These are phyloP conservation scores for Diaperis boleti DNA, from an alignment of 2,888 invertebrate genomes.

Conservation along the genomic window DNA sequence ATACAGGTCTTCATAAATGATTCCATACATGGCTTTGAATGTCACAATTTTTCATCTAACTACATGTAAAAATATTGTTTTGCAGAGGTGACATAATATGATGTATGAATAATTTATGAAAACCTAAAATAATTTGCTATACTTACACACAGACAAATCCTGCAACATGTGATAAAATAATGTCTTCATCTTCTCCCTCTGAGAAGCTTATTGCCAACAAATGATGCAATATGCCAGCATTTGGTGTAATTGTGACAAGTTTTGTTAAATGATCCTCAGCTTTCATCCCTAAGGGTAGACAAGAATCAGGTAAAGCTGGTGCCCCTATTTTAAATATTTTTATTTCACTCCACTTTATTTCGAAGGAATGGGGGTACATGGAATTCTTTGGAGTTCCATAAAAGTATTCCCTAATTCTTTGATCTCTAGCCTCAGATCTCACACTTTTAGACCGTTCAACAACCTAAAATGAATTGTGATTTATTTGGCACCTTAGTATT, in stretches of 20 bases:
- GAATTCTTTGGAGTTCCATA: constrained; percentile 83
- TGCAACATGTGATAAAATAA: constrained; percentile 87
- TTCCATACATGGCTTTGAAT: too few relatives aligned
- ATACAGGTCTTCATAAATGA: too few relatives aligned
- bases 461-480: constrained; percentile 69
- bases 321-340: constrained; percentile 96
- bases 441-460: constrained; percentile 84
- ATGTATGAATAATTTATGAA: too few relatives aligned
- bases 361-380: constrained; percentile 94
- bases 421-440: constrained; percentile 82
- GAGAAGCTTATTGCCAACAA: constrained; percentile 91
- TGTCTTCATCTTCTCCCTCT: constrained; percentile 83
- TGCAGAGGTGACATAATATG: too few relatives aligned
- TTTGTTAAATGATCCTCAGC: constrained; percentile 91
- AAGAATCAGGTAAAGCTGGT: constrained; percentile 92
- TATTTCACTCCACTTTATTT: constrained; percentile 90
- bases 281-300: constrained; percentile 97
- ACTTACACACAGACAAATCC: constrained; percentile 95
- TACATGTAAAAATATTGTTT: background rate
- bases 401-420: constrained; percentile 92
- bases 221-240: constrained; percentile 85
- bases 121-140: too few relatives aligned
- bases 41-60: too few relatives aligned
- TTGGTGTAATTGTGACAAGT: constrained; percentile 83
- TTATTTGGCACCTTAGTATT: background rate